Conservation (phyloP, 2,113 vertebrate species). For the Butastur rufipennis region DNA sequence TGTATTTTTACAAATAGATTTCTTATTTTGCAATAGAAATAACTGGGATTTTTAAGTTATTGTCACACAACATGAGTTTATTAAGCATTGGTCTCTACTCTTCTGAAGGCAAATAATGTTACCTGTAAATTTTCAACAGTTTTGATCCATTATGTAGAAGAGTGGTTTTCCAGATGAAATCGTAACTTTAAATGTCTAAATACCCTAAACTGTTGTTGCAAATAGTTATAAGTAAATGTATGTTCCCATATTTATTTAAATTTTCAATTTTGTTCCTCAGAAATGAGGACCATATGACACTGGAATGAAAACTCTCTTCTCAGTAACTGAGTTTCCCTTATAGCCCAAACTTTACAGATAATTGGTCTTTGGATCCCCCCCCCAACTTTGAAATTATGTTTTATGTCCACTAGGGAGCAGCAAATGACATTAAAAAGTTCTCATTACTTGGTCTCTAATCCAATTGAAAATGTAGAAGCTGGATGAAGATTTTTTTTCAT, state of each 20-base stretch:
- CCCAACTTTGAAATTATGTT: background rate
- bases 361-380: background rate
- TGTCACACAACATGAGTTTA: background rate
- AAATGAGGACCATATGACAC: background rate
- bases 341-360: background rate
- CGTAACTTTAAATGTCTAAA: too few relatives aligned
- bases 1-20: background rate
- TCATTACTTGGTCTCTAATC: background rate
- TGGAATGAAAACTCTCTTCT: background rate
- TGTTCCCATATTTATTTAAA: background rate
- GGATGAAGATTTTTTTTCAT: background rate
- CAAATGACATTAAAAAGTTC: slow-evolving; percentile 44
- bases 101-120: background rate
- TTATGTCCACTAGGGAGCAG: slow-evolving; percentile 63
- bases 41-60: background rate
- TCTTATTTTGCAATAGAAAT: background rate
- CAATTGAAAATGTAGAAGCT: background rate
- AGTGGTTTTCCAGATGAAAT: background rate
- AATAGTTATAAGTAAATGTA: background rate
- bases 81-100: background rate
- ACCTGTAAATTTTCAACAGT: background rate
- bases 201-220: background rate
- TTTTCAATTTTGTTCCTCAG: background rate
- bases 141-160: background rate
- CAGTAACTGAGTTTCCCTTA: background rate